Evolutionary conservation across 2,113 vertebrate genomes (phyloP).

Genomic region (Spea bombifrons): DNA sequence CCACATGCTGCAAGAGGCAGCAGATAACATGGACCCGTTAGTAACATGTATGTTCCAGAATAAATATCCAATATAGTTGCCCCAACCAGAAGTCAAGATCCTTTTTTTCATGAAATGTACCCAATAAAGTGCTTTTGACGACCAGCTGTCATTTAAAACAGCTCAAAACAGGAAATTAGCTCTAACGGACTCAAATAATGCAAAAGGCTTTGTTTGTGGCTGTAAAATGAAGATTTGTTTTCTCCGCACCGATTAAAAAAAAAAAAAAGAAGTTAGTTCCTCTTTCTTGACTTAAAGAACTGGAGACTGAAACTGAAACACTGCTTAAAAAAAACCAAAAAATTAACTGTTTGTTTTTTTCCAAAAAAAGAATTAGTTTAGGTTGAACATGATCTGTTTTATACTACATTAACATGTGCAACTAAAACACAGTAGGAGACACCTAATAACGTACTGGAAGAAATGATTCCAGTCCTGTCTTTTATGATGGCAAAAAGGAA

Average conservation of each 20-base stretch:
- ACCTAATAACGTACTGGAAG: too few relatives aligned
- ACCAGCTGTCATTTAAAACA: neutral
- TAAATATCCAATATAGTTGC: too few relatives aligned
- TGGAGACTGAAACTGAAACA: conserved; percentile 26
- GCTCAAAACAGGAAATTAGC: conserved; percentile 4
- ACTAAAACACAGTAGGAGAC: too few relatives aligned
- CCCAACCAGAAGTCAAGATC: too few relatives aligned
- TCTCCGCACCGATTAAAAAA: neutral
- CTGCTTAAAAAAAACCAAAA: neutral
- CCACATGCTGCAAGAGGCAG: too few relatives aligned
- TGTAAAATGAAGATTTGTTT: conserved; percentile 8
- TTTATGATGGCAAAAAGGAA: too few relatives aligned
- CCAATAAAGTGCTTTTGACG: neutral
- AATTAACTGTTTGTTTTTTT: neutral
- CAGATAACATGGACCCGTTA: too few relatives aligned
- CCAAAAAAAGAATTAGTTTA: too few relatives aligned
- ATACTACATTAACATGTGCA: too few relatives aligned
- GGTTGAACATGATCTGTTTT: too few relatives aligned
- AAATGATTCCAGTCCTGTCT: too few relatives aligned
- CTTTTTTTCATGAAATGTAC: neutral
- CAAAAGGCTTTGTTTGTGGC: neutral
- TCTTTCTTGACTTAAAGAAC: conserved; percentile 4
- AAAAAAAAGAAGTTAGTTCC: neutral
- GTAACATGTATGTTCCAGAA: too few relatives aligned
- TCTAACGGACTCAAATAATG: neutral